Conservation (phyloP, 1,140 invertebrate genomes). For the Maniola jurtina region DNA sequence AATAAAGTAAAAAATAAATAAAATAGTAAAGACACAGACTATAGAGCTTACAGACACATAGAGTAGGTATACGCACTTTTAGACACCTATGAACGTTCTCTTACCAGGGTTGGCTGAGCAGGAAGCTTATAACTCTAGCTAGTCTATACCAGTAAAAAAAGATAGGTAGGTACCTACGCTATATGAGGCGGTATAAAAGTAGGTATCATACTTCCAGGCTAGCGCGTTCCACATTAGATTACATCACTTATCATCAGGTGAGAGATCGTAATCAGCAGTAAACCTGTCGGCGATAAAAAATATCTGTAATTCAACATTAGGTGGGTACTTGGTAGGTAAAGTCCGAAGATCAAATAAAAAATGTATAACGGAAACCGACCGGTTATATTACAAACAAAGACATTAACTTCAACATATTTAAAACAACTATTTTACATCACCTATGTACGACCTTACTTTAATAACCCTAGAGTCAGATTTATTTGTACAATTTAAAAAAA, state of each 20-base stretch:
- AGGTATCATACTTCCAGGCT: too few relatives aligned
- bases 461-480: constrained; percentile 13
- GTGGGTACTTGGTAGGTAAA: neutral
- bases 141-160: too few relatives aligned
- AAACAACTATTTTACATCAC: constrained; percentile 14
- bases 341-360: neutral
- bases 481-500: constrained; percentile 14
- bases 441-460: constrained; percentile 6
- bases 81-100: too few relatives aligned
- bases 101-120: too few relatives aligned
- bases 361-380: constrained; percentile 6
- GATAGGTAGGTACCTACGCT: too few relatives aligned
- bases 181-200: too few relatives aligned
- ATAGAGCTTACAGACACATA: too few relatives aligned
- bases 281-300: constrained; percentile 5
- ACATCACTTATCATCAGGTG: neutral
- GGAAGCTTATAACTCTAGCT: too few relatives aligned
- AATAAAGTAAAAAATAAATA: too few relatives aligned
- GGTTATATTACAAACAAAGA: constrained; percentile 11
- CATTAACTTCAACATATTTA: constrained; percentile 8
- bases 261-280: neutral
- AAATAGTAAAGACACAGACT: too few relatives aligned
- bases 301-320: neutral
- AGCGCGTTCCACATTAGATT: neutral
- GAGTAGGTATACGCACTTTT: too few relatives aligned